Conservation (phyloP, 1,140 invertebrate species). For the Harlomillsia oculata region DNA sequence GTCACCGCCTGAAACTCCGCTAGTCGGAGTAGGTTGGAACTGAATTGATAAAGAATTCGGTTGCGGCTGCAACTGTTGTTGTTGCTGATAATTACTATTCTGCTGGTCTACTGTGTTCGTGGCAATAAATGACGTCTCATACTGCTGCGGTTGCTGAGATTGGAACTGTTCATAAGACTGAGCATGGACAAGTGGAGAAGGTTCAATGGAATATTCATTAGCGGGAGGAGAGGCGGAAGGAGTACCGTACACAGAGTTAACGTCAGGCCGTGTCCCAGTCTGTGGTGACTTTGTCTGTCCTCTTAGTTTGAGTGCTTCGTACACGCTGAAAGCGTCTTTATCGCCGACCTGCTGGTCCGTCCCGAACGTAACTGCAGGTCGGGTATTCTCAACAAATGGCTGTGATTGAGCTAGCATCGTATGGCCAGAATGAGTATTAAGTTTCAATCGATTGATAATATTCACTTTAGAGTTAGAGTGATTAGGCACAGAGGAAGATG, state of each 20-base stretch:
- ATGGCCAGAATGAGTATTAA: conserved; percentile 18
- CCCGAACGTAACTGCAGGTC: conserved; percentile 21
- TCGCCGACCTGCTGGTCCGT: conserved; percentile 22
- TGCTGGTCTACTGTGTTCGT: conserved; percentile 6
- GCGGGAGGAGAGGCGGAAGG: conserved; percentile 8
- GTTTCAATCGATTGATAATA: conserved; percentile 2
- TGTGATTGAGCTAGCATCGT: conserved; percentile 12
- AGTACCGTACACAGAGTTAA: conserved; percentile 1
- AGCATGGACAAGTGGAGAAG: conserved; percentile 4
- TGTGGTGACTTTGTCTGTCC: conserved; percentile 16
- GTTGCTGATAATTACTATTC: background rate
- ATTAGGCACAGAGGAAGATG: background rate
- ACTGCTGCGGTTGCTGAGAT: background rate
- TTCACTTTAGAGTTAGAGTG: conserved; percentile 3
- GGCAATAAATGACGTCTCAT: background rate
- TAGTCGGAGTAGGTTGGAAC: background rate
- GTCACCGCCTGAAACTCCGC: background rate
- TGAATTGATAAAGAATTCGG: background rate
- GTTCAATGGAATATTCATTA: conserved; percentile 3
- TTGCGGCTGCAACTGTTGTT: background rate
- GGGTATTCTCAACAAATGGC: conserved; percentile 17
- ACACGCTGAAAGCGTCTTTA: conserved; percentile 27
- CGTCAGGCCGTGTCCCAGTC: conserved; percentile 13
- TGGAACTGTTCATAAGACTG: conserved; percentile 21
- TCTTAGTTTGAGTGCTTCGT: conserved; percentile 21